Evolutionary conservation across 2,888 invertebrate genomes (phyloP), one percentile per base, ranked within the genome.

Genomic region (Brassicogethes aeneus): DNA sequence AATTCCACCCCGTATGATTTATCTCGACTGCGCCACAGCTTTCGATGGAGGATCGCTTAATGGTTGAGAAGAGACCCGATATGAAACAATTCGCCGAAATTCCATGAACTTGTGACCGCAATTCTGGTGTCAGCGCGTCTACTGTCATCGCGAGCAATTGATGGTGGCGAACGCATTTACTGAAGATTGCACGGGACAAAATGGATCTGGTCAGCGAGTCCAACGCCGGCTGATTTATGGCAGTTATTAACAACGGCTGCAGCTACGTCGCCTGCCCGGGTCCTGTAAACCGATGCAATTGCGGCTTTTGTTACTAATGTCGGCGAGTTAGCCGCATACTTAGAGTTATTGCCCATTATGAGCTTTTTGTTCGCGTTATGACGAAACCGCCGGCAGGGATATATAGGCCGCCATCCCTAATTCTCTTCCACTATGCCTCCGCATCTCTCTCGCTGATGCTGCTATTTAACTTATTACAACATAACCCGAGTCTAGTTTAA

Each of bases 281-380:
- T 36, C 37, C 35, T 41, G 45, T 47, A 46, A 47, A 53, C 45
- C 51, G 54, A 59, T 59, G 59, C 57, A 56, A 58, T 59, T 57
- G 60, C 53, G 56, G 58, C 55, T 50, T 54, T 57, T 55, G 60
- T 57, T 56, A 54, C 54, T 53, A 56, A 56, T 56, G 55, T 55
- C 46, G 45, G 50, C 51, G 47, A 48, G 50, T 52, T 54, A 43
- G 47, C 53, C 51, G 54, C 57, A 55, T 53, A 53, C 55, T 57
- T 51, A 47, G 52, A 59, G 55, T 60, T 60, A 56, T 57, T 52
- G 52, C 51, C 52, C 54, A 49, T 50, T 48, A 53, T 50, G 48
- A 43, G 50, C 47, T 56, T 58, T 58, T 58, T 55, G 53, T 41
- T 32, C 32, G 8, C 13, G 12, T 32, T 32, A 12, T 32, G 32